phyloP scores from a whole-genome alignment of 2,113 vertebrate species.

The Castor canadensis region DNA sequence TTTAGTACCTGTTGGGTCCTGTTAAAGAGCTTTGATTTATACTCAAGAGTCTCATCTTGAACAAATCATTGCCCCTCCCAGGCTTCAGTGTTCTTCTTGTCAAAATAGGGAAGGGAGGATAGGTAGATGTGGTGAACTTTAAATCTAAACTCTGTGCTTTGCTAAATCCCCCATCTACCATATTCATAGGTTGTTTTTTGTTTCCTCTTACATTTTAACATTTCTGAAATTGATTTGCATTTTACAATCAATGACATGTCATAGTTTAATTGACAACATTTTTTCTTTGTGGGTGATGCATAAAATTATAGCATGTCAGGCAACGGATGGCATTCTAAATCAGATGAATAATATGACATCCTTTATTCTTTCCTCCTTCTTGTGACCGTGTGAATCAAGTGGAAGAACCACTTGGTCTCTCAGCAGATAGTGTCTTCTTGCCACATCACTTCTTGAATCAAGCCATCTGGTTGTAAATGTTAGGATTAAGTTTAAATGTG shows the following conservation, averaged over 20 bases:
- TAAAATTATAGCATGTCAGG: slow-evolving; percentile 19
- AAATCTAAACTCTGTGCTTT: not conserved
- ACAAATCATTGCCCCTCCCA: not conserved
- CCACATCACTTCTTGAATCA: not conserved
- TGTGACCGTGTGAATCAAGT: not conserved
- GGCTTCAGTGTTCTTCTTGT: not conserved
- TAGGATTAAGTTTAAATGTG: not conserved
- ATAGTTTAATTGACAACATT: slow-evolving; percentile 49
- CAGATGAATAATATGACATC: not conserved
- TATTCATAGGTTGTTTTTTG: not conserved
- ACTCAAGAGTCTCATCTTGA: not conserved
- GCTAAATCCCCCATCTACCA: not conserved
- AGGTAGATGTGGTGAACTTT: not conserved
- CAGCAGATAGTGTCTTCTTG: not conserved
- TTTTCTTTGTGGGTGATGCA: slow-evolving; percentile 42
- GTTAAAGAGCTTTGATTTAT: not conserved
- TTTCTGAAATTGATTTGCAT: slow-evolving; percentile 61
- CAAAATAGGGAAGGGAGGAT: not conserved
- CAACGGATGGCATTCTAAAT: not conserved
- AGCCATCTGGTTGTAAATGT: not conserved
- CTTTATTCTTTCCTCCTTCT: not conserved
- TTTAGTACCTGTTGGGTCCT: not conserved
- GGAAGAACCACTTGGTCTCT: not conserved
- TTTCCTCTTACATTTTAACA: not conserved
- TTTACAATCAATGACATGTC: slow-evolving; percentile 25